Evolutionary conservation across 2,888 invertebrate genomes (phyloP).

Genomic region (Proisotoma minuta): DNA sequence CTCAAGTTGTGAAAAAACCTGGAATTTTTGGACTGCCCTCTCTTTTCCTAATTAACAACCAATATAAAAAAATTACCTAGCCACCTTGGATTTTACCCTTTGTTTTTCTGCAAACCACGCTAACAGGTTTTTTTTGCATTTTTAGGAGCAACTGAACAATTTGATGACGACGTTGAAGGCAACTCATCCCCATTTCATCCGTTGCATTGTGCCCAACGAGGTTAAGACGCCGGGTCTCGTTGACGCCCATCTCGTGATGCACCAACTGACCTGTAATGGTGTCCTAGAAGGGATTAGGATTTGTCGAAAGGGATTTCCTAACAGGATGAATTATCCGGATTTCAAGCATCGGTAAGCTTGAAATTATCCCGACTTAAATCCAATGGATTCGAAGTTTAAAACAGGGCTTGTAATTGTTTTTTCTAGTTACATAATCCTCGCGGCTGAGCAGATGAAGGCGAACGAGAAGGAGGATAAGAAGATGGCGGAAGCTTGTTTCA

Average conservation of each 20-base stretch:
- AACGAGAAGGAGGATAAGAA: constrained; percentile 77
- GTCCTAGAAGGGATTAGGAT: constrained; percentile 99
- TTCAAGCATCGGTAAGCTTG: constrained; percentile 54
- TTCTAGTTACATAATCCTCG: constrained; percentile 93
- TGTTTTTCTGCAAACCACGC: too few species aligned
- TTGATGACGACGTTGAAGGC: constrained; percentile 93
- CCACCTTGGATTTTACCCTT: too few species aligned
- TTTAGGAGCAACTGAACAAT: constrained; percentile 91
- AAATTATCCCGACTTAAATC: background rate
- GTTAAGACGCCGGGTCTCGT: constrained; percentile 91
- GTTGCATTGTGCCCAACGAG: constrained; percentile 99
- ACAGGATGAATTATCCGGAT: constrained; percentile 99
- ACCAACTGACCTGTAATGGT: constrained; percentile 99
- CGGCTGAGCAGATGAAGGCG: constrained; percentile 82
- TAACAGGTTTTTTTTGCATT: too few species aligned
- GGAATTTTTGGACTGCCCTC: too few species aligned
- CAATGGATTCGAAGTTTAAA: background rate
- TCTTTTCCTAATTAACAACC: too few species aligned
- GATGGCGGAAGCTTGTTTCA: constrained; percentile 81
- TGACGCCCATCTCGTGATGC: constrained; percentile 97
- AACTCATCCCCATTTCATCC: constrained; percentile 98
- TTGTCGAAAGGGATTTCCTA: constrained; percentile 99
- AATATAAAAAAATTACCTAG: too few species aligned
- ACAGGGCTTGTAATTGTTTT: background rate
- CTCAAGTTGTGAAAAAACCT: too few species aligned